A percentile compares a stretch with the other conserved stretches of the same genome.
These are phyloP conservation scores for Myioborus melanocephalus DNA, from an alignment of 2,797 vertebrate genomes.

Conservation along the genomic window DNA sequence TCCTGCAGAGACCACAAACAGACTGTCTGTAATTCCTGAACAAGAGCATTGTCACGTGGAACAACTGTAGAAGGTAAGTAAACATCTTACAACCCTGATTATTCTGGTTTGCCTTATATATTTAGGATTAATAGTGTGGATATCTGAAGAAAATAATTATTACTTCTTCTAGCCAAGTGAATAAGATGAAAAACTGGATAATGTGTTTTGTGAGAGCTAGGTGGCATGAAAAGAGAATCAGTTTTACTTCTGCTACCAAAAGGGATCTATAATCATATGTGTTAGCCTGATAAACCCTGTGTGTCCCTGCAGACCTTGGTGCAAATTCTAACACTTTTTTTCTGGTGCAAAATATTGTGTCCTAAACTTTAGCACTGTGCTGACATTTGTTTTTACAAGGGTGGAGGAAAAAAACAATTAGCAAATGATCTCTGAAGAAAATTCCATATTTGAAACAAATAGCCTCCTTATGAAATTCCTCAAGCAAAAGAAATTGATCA, in stretches of 20 bases:
- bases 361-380: not conserved
- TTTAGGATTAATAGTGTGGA: not conserved
- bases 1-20: not conserved
- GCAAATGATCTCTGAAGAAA: not conserved
- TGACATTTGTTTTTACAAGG: not conserved
- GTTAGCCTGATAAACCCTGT: not conserved
- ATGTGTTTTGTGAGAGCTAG: not conserved
- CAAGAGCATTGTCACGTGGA: not conserved
- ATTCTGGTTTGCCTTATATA: not conserved
- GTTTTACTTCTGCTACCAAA: constrained; percentile 2
- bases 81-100: not conserved
- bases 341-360: not conserved
- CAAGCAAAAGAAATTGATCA: rapidly evolving
- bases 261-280: constrained; percentile 8
- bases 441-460: not conserved
- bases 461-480: not conserved
- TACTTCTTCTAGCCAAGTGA: not conserved
- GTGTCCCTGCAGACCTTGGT: not conserved
- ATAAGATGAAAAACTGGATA: not conserved
- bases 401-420: not conserved
- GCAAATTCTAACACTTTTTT: not conserved
- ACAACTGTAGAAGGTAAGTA: not conserved
- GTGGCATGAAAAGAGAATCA: constrained; percentile 27
- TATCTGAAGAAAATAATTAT: not conserved
- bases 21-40: constrained; percentile 60